A percentile compares a stretch with the other conserved stretches of the same genome.
These are phyloP conservation scores for Muscicapa adusta DNA, from an alignment of 2,113 vertebrate species.

Conservation along the genomic window DNA sequence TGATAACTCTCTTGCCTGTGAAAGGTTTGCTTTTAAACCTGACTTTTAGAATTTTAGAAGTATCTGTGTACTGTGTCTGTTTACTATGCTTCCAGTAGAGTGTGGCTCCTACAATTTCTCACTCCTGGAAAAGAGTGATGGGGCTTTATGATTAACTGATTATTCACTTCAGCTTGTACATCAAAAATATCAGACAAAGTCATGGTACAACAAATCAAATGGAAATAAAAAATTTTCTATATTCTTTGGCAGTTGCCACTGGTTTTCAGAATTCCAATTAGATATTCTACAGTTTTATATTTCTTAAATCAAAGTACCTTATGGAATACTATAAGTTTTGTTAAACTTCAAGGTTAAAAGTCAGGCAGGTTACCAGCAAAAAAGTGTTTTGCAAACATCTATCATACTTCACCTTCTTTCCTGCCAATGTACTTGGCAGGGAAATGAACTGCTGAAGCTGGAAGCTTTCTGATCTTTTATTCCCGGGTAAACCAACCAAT, in stretches of 20 bases:
- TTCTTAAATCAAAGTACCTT: neutral
- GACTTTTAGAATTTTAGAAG: neutral
- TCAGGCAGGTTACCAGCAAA: neutral
- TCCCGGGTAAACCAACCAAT: neutral
- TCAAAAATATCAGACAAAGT: neutral
- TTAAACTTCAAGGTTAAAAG: slow-evolving; percentile 1
- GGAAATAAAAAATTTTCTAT: neutral
- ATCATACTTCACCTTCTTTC: neutral
- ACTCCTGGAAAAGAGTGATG: neutral
- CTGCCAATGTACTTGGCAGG: neutral
- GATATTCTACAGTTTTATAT: neutral
- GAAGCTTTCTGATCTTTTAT: neutral
- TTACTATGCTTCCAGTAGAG: neutral
- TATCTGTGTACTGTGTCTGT: neutral
- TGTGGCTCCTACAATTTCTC: neutral
- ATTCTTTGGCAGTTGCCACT: neutral
- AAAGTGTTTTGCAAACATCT: neutral
- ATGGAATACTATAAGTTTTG: neutral
- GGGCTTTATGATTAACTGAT: neutral
- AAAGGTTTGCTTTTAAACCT: neutral
- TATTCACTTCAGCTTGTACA: neutral
- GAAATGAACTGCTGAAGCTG: neutral
- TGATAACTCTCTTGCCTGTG: neutral
- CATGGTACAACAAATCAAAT: neutral
- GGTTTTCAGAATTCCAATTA: neutral